Base-by-base conservation (phyloP, 2,113 vertebrate species). In the Psettodes erumei region DNA sequence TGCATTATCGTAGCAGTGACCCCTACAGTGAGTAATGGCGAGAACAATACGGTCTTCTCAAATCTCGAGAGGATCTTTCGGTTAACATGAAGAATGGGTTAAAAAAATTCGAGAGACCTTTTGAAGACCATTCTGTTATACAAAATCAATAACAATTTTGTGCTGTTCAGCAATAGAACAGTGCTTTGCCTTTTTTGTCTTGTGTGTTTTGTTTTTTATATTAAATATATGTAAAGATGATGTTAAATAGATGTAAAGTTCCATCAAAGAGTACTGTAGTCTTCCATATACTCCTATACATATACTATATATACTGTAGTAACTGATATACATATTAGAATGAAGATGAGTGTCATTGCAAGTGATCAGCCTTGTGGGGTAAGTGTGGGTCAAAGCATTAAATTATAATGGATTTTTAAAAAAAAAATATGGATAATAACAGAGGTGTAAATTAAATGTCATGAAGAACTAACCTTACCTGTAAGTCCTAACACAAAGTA, bases 1-100 rank as follows among this genome's bases (percentile, higher is more conserved):
- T 75, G 30, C n/a, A 48, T 72, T 70, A 43, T 47, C 0, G 18
- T 30, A 38, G 28, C 11, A 42, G 47, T 69, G 32, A 64, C 80
- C 35, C 6, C 54, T 58, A 40, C 40, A 58, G 61, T 43, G 45
- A 77, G 21, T 38, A 10, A 51, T 71, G 55, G 2, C 18, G 37
- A 6, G 25, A 25, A 61, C 30, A 16, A 2, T n/a, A 19, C 13
- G 9, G 32, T 16, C 37, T 27, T 9, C 1, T 27, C 48, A 37
- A 8, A 42, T 33, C 21, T 63, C 12, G 16, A 12, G 23, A 8
- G 1, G 3, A 59, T 7, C 37, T 43, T 54, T 47, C 10, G 3
- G 33, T 42, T 19, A 19, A 15, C 33, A 60, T 6, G 12, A 47
- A 25, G 50, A 45, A 23, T n/a, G 6, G 25, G 33, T 10, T 6